Conservation (phyloP, 2,113 vertebrate species). For the Aegotheles bennettii region DNA sequence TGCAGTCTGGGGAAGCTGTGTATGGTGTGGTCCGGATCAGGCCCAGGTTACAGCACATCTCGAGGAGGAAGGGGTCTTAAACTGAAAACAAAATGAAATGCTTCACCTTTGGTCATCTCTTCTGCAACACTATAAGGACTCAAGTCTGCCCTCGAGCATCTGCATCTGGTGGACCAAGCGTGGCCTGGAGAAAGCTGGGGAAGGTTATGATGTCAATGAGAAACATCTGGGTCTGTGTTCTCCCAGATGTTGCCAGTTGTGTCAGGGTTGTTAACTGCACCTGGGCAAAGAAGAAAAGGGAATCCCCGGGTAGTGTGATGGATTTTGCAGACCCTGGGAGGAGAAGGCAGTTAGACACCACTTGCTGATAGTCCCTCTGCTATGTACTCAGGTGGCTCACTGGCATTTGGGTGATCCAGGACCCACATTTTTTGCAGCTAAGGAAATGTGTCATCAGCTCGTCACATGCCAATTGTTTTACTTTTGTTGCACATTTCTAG, state of each 20-base stretch:
- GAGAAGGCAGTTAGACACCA: slow-evolving; percentile 5
- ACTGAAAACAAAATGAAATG: no score
- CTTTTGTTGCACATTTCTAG: background rate
- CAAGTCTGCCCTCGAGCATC: background rate
- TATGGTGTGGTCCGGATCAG: background rate
- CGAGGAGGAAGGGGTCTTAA: background rate
- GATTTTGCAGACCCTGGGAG: slow-evolving; percentile 8
- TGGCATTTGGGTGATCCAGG: background rate
- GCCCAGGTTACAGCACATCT: background rate
- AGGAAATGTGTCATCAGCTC: background rate
- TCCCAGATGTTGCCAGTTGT: slow-evolving; percentile 22
- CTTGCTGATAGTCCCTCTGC: background rate
- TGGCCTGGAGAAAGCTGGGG: background rate
- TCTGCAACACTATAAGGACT: background rate
- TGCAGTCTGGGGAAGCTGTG: background rate
- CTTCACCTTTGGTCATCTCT: background rate
- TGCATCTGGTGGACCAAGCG: background rate
- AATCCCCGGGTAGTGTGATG: background rate
- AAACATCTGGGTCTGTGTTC: slow-evolving; percentile 21
- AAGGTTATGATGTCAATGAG: background rate
- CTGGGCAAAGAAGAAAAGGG: slow-evolving; percentile 43
- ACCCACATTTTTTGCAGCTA: background rate
- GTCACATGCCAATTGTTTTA: background rate
- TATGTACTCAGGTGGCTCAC: slow-evolving; percentile 27
- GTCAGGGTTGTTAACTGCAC: slow-evolving; percentile 45